Evolutionary conservation across 2,797 vertebrate species (phyloP).

Genomic region (Crypturellus tataupa): DNA sequence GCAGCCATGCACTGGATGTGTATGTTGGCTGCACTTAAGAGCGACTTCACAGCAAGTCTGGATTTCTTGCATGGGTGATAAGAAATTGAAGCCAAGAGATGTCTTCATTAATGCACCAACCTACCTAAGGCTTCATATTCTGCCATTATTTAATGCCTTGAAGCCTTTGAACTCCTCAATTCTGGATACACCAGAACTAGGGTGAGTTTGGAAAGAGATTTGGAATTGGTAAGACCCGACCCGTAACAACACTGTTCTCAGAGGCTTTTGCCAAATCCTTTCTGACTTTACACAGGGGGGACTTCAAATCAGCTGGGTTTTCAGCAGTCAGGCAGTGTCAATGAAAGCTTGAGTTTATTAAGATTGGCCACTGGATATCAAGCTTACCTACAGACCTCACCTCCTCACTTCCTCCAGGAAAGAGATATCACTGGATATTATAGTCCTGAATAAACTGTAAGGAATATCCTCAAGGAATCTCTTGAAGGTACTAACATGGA

Average conservation of each 20-base stretch:
- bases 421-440: neutral
- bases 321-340: neutral
- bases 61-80: neutral
- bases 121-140: neutral
- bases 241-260: neutral
- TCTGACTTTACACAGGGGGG: neutral
- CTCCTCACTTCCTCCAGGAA: neutral
- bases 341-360: neutral
- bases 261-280: neutral
- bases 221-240: neutral
- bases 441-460: accelerated
- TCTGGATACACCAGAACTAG: neutral
- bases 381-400: neutral
- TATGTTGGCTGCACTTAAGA: neutral
- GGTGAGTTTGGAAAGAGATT: neutral
- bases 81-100: conserved; percentile 26
- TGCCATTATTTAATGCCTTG: neutral
- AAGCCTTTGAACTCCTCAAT: neutral
- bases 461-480: neutral
- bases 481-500: neutral
- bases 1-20: neutral
- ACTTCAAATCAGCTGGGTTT: neutral
- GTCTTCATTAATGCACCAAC: neutral
- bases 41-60: neutral
- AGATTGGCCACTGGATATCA: neutral